Base-by-base conservation (phyloP, 2,113 vertebrate genomes). In the Lepus timidus region DNA sequence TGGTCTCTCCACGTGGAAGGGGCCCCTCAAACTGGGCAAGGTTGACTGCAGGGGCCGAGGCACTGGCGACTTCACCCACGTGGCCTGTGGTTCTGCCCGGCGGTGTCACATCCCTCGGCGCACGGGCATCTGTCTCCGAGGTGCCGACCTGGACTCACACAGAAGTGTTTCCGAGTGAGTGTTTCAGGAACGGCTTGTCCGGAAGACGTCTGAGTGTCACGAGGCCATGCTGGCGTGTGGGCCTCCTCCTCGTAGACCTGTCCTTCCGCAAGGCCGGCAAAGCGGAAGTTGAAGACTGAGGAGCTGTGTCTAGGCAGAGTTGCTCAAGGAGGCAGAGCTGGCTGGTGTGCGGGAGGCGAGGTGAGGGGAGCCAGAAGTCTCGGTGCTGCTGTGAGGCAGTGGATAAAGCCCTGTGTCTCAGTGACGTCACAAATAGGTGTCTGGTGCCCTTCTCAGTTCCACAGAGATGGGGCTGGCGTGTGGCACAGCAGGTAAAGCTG, bases 91-190 rank as follows among this genome's bases (percentile, higher is more conserved):
- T 25, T 31, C 39, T 25, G 49, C 29, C n/a, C 0, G 0, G 9
- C 8, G 49, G 31, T 10, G 2, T 14, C 14, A 0, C 1, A 0
- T 52, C 25, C 6, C 0, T 2, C 0, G 9, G 73, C 3, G 3
- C 1, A 2, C 20, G 44, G 55, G 19, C 55, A 6, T 14, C 55
- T 58, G 55, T 58, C 19, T 17, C 17, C 19, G 19, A 19, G 55
- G 4, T 17, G 55, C 55, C 6, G 55, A 58, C 55, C 19, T 6
- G 55, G 17, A 19, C 44, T 44, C 44, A 1, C 44, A 44, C 55
- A 58, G 55, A 58, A 58, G 19, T 58, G 44, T 16, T 58, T 14
- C 55, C 10, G 13, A 17, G 55, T 31, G 33, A 61, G 16, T 22
- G 64, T 64, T 31, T 5, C 3, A 49, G 5, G 39, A 16, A 1